Evolutionary conservation across 2,888 invertebrate species (phyloP).

Genomic region (Carpatolechia fugitivella): DNA sequence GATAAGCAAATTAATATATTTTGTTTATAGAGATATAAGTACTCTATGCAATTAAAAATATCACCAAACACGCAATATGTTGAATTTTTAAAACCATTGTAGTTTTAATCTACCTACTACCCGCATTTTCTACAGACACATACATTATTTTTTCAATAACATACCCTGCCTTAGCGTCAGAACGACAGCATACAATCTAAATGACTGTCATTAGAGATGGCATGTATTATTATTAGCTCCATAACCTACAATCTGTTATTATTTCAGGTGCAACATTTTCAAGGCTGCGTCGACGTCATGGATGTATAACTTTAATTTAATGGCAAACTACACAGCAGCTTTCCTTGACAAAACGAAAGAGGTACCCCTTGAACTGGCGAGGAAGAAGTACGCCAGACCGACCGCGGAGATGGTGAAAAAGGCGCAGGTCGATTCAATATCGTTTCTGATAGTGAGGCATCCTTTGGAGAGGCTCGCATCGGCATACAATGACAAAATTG

Average conservation of each 20-base stretch:
- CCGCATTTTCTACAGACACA: too few species aligned
- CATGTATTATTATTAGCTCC: too few species aligned
- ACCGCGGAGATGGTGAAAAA: conserved; percentile 84
- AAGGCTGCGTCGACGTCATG: conserved; percentile 94
- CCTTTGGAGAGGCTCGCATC: conserved; percentile 88
- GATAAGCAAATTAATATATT: too few species aligned
- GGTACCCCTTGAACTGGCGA: conserved; percentile 87
- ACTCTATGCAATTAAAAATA: too few species aligned
- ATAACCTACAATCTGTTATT: conserved; percentile 4
- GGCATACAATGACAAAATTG: conserved; percentile 91
- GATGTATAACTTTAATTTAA: conserved; percentile 94
- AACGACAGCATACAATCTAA: too few species aligned
- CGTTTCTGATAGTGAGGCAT: conserved; percentile 90
- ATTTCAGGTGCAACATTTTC: conserved; percentile 86
- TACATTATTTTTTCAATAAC: too few species aligned
- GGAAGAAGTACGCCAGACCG: conserved; percentile 89
- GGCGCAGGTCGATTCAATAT: conserved; percentile 87
- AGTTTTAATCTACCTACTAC: too few species aligned
- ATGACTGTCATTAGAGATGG: too few species aligned
- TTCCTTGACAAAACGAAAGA: conserved; percentile 88
- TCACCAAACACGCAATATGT: too few species aligned
- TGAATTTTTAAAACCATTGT: too few species aligned
- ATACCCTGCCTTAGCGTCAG: too few species aligned
- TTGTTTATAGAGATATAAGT: too few species aligned
- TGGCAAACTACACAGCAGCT: conserved; percentile 89